Conservation (phyloP, 2,888 invertebrate genomes). For the Choreutis nemorana region DNA sequence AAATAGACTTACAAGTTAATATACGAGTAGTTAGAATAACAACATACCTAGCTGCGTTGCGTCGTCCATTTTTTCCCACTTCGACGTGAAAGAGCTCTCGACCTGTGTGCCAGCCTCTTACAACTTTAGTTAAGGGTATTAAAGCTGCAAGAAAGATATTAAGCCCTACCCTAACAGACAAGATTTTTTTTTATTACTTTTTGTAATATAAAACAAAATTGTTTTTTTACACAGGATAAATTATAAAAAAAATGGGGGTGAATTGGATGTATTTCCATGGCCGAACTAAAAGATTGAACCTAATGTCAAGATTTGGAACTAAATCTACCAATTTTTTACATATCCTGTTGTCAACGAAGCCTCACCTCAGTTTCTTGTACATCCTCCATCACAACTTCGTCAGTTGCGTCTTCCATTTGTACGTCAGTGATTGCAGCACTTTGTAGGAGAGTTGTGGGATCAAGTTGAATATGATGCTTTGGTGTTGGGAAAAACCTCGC, state of each 20-base stretch:
- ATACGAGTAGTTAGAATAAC: conserved; percentile 16
- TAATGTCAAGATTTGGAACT: too few relatives aligned
- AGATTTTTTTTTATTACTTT: too few relatives aligned
- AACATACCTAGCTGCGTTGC: conserved; percentile 86
- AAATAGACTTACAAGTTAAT: neutral
- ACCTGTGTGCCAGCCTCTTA: conserved; percentile 57
- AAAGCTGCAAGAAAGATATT: conserved; percentile 55
- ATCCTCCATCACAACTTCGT: conserved; percentile 46
- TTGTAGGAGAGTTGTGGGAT: conserved; percentile 84
- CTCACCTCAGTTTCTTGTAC: conserved; percentile 1
- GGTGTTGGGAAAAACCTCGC: conserved; percentile 82
- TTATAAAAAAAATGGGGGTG: conserved; percentile 10
- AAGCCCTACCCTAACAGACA: conserved; percentile 39
- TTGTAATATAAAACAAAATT: conserved; percentile 10
- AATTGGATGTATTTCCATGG: conserved; percentile 7
- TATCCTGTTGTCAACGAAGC: too few relatives aligned
- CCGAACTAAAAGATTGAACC: too few relatives aligned
- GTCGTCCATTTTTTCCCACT: conserved; percentile 90
- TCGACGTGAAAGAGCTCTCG: conserved; percentile 63
- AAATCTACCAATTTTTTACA: too few relatives aligned
- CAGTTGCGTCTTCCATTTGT: conserved; percentile 80
- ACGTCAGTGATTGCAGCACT: conserved; percentile 84
- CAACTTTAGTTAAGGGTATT: conserved; percentile 34
- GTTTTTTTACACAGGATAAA: conserved; percentile 6
- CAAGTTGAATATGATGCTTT: conserved; percentile 79